Evolutionary conservation across 2,888 invertebrate genomes (phyloP), one percentile per base, ranked within the genome.

Genomic region (Ennomos erosarius): DNA sequence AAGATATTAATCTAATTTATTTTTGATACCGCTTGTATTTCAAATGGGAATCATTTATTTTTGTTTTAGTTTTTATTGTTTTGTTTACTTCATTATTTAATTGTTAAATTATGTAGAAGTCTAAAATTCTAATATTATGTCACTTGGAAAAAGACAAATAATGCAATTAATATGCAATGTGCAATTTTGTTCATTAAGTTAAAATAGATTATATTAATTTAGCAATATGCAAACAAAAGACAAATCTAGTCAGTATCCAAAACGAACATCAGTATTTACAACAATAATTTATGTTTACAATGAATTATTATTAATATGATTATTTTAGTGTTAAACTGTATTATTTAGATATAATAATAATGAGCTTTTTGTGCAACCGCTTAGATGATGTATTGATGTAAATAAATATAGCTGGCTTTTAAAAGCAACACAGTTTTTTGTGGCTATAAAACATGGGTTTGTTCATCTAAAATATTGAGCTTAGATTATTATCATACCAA

Each of bases 201-300:
- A 39, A 45, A 9, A 45, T 34, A 12, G 16, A 1, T 16, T 39
- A 40, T 40, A 46, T 11, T 48, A 48, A 38, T 42, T 36, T 10
- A 36, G 16, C 11, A 43, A 42, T 64, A 47, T 69, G 64, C 69
- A 77, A n/a, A n/a, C n/a, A n/a, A 58, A 80, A 82, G 73, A 80
- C 74, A 78, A 67, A 70, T 80, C 84, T 84, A 84, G 84, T 84
- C 84, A 82, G 68, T 75, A 73, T 70, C 63, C 69, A 68, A 67
- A 66, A 70, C 73, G 62, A 69, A 70, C 63, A 69, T 64, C 74
- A 79, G 75, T 77, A 79, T 78, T 79, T 62, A 59, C 64, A 55
- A 51, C 51, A 48, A 42, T 61, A 46, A 54, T 65, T 63, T 60
- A 56, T 65, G 49, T 66, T 64, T 63, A 66, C 59, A 62, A 59